Base-by-base conservation (phyloP, 2,888 invertebrate genomes). In the Hecatera dysodea region DNA sequence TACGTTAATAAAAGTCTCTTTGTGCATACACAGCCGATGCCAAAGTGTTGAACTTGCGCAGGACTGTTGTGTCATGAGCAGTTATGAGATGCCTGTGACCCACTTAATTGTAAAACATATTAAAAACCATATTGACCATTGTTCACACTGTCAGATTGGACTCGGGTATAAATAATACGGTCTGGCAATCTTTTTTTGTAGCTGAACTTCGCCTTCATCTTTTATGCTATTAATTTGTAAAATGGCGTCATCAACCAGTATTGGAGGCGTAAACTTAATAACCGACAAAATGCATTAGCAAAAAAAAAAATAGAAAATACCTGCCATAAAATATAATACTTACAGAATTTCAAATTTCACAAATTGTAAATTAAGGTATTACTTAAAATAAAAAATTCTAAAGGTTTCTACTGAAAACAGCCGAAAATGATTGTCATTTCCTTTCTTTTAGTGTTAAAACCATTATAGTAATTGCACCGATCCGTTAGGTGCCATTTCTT, bases 1-100 rank as follows among this genome's bases (percentile, higher is more conserved):
- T 42, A 6, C 73, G 62, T 67, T 39, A 53, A 66, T 75, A 81
- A 76, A 73, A 67, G 39, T 69, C 65, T 86, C 66, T 86, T 78
- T 84, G 67, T 77, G 86, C 52, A 73, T 81, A 77, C 78, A 67
- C 80, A 86, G 73, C 85, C 84, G 86, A 81, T 86, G 85, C 84
- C 87, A 87, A 91, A 88, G 89, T 90, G 89, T 88, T 91, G 90
- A 92, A 92, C 91, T 91, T 91, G 89, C 82, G 80, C 83, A 68
- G 84, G 87, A 86, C 89, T 90, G 88, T 93, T 91, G 91, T 93
- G 92, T 93, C 93, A 93, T 90, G 91, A 91, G 92, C 93, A 92
- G 93, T 94, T 93, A 94, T 92, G 91, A 86, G 92, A 91, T 88
- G 89, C 86, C 86, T 91, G 85, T 93, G 93, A 94, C 95, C 93